Conservation (phyloP, 2,797 vertebrate species). For the Thunnus albacares region DNA sequence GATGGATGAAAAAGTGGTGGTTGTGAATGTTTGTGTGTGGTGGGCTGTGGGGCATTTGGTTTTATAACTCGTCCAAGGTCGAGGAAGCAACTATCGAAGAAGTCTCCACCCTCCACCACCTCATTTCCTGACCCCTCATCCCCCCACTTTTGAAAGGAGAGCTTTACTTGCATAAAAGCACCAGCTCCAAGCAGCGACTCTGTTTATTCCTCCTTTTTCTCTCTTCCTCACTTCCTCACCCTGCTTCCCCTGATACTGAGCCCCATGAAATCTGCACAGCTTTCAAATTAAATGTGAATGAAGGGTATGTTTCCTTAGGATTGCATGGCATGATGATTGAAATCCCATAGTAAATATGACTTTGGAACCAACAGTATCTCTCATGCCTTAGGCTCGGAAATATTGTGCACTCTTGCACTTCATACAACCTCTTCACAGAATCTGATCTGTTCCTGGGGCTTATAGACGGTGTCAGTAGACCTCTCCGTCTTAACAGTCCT, state of each 20-base stretch:
- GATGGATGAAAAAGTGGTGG: slow-evolving; percentile 21
- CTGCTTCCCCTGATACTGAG: slow-evolving; percentile 66
- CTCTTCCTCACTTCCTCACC: slow-evolving; percentile 54
- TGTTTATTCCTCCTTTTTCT: slow-evolving; percentile 72
- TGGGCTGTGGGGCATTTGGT: slow-evolving; percentile 34
- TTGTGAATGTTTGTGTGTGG: background rate
- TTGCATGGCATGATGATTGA: slow-evolving; percentile 76
- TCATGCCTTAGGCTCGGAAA: slow-evolving; percentile 68
- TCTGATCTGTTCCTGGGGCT: slow-evolving; percentile 64
- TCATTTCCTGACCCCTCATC: slow-evolving; percentile 67
- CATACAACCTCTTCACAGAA: slow-evolving; percentile 71
- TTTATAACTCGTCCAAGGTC: slow-evolving; percentile 61
- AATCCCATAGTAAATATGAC: slow-evolving; percentile 77
- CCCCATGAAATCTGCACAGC: slow-evolving; percentile 82
- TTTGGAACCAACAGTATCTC: slow-evolving; percentile 79
- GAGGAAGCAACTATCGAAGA: slow-evolving; percentile 53
- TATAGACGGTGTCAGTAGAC: slow-evolving; percentile 50
- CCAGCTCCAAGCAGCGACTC: slow-evolving; percentile 69
- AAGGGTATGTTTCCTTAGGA: slow-evolving; percentile 81
- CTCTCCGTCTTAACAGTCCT: slow-evolving; percentile 26
- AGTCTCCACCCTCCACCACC: slow-evolving; percentile 45
- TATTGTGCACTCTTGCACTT: slow-evolving; percentile 68
- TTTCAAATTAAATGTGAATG: slow-evolving; percentile 85
- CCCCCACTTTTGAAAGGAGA: slow-evolving; percentile 61
- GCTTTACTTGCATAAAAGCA: slow-evolving; percentile 81